Percentiles rank a stretch among this genome's conserved stretches.
These are phyloP conservation scores for Eustalomyia histrio DNA, from an alignment of 2,888 invertebrate genomes.

Conservation along the genomic window DNA sequence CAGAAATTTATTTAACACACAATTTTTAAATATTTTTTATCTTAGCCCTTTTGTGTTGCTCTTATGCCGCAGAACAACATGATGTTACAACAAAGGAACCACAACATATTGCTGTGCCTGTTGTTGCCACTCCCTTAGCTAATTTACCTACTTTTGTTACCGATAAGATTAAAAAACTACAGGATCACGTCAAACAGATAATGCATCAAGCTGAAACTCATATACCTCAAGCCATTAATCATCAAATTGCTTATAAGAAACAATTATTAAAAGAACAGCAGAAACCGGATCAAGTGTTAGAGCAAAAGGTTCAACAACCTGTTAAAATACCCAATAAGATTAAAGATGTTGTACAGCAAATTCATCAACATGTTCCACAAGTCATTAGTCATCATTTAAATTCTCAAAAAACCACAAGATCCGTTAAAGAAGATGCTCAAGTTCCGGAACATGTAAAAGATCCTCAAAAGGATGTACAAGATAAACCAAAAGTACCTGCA, in stretches of 20 bases:
- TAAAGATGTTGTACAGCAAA: conserved; percentile 14
- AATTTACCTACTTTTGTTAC: neutral
- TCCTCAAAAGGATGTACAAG: conserved; percentile 51
- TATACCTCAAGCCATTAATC: conserved; percentile 50
- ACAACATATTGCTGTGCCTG: conserved; percentile 12
- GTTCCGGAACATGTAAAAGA: conserved; percentile 15
- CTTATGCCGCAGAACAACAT: conserved; percentile 41
- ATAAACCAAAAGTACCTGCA: conserved; percentile 2
- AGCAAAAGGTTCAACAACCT: neutral
- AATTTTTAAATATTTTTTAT: conserved; percentile 3
- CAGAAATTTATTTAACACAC: neutral
- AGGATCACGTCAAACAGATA: conserved; percentile 23
- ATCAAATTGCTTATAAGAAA: conserved; percentile 45
- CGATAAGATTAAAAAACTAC: conserved; percentile 32
- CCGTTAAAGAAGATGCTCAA: neutral
- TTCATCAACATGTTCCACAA: conserved; percentile 33
- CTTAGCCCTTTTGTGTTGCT: conserved; percentile 46
- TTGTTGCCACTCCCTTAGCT: neutral
- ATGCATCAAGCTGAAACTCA: conserved; percentile 52
- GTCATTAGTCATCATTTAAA: conserved; percentile 21
- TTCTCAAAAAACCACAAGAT: neutral
- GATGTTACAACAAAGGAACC: neutral
- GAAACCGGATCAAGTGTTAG: neutral
- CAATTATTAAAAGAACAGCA: conserved; percentile 15
- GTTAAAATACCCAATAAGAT: neutral